Base-by-base conservation (phyloP, 1,140 invertebrate species). In the Ladona fulva region DNA sequence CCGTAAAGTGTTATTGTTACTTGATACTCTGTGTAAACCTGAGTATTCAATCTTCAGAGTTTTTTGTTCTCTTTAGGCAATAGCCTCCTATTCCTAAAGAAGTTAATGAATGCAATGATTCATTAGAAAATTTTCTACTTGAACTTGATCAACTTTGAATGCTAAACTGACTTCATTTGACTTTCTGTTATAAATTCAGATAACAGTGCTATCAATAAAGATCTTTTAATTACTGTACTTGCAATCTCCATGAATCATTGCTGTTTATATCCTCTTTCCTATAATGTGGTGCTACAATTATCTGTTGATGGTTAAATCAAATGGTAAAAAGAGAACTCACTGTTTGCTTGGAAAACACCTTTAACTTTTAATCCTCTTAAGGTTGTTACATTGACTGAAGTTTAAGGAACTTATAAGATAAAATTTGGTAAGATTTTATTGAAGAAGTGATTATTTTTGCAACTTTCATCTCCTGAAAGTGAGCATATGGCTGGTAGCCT, bases 21-120 rank as follows among this genome's bases (percentile, higher is more conserved):
- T 66, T 66, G 52, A 66, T 66, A 12, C 52, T 66, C 52, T 66
- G 52, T 66, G 52, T 66, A 66, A 66, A 66, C n/a, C 52, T 66
- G 52, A 66, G 52, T 66, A 66, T 12, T 66, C 52, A 66, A 66
- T 66, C 52, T 66, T 66, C 14, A 6, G 52, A 22, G n/a, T 6
- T 66, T 19, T 66, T 66, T 22, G 3, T 66, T 12, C n/a, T 66
- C n/a, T 66, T 66, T 66, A 66, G 52, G 52, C 5, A 66, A 66
- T 66, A 66, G 3, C 52, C 5, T 66, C 52, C 52, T 66, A 66
- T 66, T 66, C 52, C 52, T 66, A 19, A 66, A 66, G 52, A 66
- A 3, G 52, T 66, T 66, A 22, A 6, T 16, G 52, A 66, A 16
- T 66, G 52, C 52, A 66, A 66, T 66, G 52, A 66, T 66, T 66